Conservation (phyloP, 2,888 invertebrate genomes). For the Nemoura dubitans region DNA sequence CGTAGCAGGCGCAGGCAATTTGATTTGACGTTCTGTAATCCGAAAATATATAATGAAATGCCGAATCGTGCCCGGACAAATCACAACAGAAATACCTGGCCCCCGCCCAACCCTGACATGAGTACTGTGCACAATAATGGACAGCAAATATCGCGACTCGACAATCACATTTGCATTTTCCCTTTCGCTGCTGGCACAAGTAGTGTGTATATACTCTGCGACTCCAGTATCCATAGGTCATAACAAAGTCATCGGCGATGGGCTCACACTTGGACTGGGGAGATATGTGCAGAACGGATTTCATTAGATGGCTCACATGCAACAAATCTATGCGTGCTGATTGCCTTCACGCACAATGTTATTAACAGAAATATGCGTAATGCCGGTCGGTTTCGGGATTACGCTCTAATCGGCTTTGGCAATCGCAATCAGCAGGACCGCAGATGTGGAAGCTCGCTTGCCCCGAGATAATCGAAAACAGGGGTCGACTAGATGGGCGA, state of each 20-base stretch:
- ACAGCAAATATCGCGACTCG: background rate
- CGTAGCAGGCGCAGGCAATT: background rate
- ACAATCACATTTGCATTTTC: background rate
- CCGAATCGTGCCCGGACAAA: background rate
- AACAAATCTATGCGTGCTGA: background rate
- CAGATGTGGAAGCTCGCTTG: constrained; percentile 41
- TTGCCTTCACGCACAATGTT: background rate
- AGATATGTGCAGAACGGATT: background rate
- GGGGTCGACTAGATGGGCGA: background rate
- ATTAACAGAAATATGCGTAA: constrained; percentile 30
- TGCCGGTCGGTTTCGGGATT: constrained; percentile 19
- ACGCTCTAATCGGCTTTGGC: constrained; percentile 40
- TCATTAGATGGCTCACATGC: background rate
- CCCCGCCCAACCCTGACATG: background rate
- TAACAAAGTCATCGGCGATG: background rate
- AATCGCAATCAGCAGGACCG: constrained; percentile 45
- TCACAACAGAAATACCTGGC: background rate
- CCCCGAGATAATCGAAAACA: constrained; percentile 36
- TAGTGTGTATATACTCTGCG: background rate
- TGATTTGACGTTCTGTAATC: background rate
- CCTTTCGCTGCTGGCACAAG: background rate
- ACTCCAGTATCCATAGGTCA: background rate
- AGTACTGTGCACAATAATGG: background rate
- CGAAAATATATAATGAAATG: background rate
- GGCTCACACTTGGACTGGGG: background rate